Base-by-base conservation (phyloP, 2,888 invertebrate species). In the Synergus laeviventris region DNA sequence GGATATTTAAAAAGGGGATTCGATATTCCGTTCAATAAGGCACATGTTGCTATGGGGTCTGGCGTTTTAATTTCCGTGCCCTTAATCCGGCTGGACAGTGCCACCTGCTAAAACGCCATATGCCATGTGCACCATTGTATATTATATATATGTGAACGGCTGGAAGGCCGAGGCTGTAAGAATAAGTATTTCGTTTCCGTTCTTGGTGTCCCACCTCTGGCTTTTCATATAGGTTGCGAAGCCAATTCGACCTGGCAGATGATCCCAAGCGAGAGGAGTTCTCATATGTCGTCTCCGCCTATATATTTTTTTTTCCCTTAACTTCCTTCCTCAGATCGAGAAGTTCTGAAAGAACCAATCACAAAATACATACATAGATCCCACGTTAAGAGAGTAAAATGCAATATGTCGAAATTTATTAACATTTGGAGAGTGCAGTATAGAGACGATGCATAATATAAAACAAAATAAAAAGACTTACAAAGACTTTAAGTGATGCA, bases 61-160 rank as follows among this genome's bases (percentile, higher is more conserved):
- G 49, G 49, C 45, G 70, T 70, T 70, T 70, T 70, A 70, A 83
- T 82, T 81, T 82, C 78, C 73, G 76, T 64, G 75, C 74, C 38
- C 60, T 75, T 76, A 77, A 81, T 79, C 75, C 75, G 64, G 74
- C 78, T 80, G 77, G 82, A 79, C 77, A 74, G 78, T 79, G 76
- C 83, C 85, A 85, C 85, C 85, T 85, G 84, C 84, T 76, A 74
- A 76, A 82, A 76, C 74, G 78, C 83, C 85, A 84, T 82, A 82
- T 82, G 84, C 74, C 83, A 61, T 79, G 70, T 45, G 49, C 8
- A n/a, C 31, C 66, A 45, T 66, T 66, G n/a, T n/a, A 45, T 66
- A 66, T 24, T 66, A 81, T 81, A 60, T 64, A 59, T 16, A 18
- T 16, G 74, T 74, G 24, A 60, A 59, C 66, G 66, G 74, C 74